Percentiles rank a stretch among this genome's conserved stretches.
These are phyloP conservation scores for Montipora foliosa DNA, from an alignment of 64 coral and sea anemone genomes.

Conservation along the genomic window DNA sequence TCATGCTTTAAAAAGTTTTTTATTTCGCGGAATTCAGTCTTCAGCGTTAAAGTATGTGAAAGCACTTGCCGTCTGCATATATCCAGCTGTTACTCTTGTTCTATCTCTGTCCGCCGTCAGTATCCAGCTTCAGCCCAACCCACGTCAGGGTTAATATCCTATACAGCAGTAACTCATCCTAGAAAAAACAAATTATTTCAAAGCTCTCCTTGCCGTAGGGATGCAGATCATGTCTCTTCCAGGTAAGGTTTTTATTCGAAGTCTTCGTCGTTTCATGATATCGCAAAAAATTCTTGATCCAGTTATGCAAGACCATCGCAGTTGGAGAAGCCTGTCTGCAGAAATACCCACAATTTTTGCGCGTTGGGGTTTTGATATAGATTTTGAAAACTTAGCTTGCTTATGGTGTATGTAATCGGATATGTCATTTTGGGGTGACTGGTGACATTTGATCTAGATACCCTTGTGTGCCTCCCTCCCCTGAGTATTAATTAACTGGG, in stretches of 20 bases:
- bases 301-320: no score
- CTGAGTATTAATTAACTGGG: no score
- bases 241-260: neutral
- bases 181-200: neutral
- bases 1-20: neutral
- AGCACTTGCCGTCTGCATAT: neutral
- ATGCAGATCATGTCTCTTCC: neutral
- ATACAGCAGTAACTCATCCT: neutral
- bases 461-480: no score
- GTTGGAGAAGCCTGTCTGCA: no score
- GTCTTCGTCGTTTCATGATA: neutral
- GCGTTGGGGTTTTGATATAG: no score
- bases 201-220: neutral
- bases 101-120: neutral
- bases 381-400: no score
- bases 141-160: neutral
- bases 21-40: neutral
- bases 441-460: no score
- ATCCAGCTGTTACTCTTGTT: neutral
- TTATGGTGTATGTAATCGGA: no score
- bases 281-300: neutral
- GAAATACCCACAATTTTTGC: no score
- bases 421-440: no score
- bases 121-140: neutral
- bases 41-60: neutral